These are phyloP conservation scores for Vulpes lagopus DNA, from an alignment of 2,113 vertebrate species.

Conservation along the genomic window DNA sequence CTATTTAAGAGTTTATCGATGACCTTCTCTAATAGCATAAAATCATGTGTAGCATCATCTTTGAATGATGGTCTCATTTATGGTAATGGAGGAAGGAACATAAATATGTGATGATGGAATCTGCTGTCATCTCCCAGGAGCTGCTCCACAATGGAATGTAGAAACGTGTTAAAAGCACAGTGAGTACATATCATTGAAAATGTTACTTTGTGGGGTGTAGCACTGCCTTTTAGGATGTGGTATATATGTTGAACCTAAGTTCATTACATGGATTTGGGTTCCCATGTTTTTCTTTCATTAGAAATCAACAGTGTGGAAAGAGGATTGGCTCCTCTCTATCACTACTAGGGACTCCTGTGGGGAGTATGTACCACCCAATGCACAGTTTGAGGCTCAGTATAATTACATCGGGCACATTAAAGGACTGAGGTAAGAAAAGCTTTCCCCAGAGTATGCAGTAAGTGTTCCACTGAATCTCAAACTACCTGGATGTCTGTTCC, in stretches of 20 bases:
- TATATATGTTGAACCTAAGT: not conserved
- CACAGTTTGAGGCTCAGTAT: not conserved
- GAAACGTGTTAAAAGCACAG: not conserved
- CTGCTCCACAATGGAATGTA: not conserved
- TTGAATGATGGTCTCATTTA: not conserved
- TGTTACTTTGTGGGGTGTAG: not conserved
- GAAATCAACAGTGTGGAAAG: not conserved
- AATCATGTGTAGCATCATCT: not conserved
- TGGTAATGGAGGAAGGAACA: too few species aligned
- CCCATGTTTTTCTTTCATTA: not conserved
- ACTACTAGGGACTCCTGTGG: too few species aligned
- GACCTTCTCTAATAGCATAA: not conserved
- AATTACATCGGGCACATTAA: accelerated
- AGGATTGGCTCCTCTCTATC: not conserved
- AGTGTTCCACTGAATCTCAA: not conserved
- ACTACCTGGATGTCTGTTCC: not conserved
- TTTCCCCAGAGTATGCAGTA: not conserved
- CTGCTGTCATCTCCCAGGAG: accelerated
- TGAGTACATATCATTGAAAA: not conserved
- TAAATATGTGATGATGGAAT: not conserved
- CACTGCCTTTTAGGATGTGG: not conserved
- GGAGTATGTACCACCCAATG: not conserved
- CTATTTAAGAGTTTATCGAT: not conserved
- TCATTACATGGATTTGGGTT: not conserved
- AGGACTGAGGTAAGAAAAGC: not conserved